Evolutionary conservation across 1,140 invertebrate species (phyloP).

Genomic region (Panagrolaimus sp.): DNA sequence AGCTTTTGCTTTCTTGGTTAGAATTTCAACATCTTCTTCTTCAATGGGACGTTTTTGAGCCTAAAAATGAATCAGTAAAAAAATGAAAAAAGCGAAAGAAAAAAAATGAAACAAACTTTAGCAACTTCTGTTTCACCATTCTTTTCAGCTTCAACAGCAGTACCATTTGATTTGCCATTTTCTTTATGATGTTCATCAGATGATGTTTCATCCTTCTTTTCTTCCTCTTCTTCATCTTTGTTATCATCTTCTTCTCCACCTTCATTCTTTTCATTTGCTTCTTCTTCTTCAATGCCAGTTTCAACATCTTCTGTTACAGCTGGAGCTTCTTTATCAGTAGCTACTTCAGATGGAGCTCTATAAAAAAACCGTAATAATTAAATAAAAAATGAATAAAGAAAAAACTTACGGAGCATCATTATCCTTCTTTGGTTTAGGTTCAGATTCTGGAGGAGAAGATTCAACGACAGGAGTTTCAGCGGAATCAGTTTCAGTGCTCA

Average conservation of each 20-base stretch:
- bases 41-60: not conserved
- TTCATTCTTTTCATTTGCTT: not conserved
- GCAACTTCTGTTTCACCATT: not conserved
- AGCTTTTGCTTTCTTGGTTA: not conserved
- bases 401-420: not conserved
- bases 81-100: not conserved
- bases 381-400: not conserved
- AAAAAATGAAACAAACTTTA: conserved; percentile 2
- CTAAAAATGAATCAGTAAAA: conserved; percentile 12
- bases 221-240: not conserved
- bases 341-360: conserved; percentile 1
- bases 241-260: not conserved
- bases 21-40: not conserved
- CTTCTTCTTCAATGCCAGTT: not conserved
- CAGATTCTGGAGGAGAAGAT: no score
- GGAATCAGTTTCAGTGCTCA: no score
- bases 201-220: not conserved
- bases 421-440: no score
- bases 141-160: not conserved
- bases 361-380: not conserved
- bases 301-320: not conserved
- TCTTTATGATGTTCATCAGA: not conserved
- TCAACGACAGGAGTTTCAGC: no score
- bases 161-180: not conserved
- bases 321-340: not conserved